Percentiles rank a stretch among this genome's conserved stretches.
These are phyloP conservation scores for Sander vitreus DNA, from an alignment of 2,113 vertebrate species.

Conservation along the genomic window DNA sequence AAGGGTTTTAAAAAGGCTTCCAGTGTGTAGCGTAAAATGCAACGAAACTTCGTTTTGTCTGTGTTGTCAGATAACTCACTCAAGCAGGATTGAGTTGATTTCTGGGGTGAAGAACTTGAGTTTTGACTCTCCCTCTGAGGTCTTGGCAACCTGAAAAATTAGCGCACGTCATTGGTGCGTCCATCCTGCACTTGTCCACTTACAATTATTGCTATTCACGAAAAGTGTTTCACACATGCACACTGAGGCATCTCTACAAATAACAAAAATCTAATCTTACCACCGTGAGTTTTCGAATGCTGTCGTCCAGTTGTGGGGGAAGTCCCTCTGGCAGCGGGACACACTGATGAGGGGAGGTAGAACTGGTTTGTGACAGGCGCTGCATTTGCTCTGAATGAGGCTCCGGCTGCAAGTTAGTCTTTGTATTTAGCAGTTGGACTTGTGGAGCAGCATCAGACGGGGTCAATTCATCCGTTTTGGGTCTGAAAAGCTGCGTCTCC, in stretches of 20 bases:
- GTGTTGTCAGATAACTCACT: constrained; percentile 86
- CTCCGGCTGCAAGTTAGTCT: not conserved
- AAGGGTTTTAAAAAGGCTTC: not conserved
- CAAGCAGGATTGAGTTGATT: constrained; percentile 90
- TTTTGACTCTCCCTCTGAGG: constrained; percentile 90
- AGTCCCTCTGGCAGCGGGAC: constrained; percentile 87
- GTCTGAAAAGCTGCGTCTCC: constrained; percentile 28
- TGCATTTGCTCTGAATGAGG: constrained; percentile 23
- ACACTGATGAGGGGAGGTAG: not conserved
- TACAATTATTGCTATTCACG: not conserved
- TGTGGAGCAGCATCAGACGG: not conserved
- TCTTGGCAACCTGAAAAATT: constrained; percentile 86
- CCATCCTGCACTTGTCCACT: not conserved
- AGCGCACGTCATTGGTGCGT: not conserved
- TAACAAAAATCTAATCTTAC: constrained; percentile 70
- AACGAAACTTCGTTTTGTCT: not conserved
- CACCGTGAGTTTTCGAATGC: constrained; percentile 87
- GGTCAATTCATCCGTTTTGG: not conserved
- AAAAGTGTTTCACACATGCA: not conserved
- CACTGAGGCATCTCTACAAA: not conserved
- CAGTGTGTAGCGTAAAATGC: not conserved
- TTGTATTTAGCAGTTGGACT: not conserved
- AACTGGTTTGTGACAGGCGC: constrained; percentile 16
- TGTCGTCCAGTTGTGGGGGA: constrained; percentile 85
- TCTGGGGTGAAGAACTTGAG: constrained; percentile 93